Conservation (phyloP, 2,797 vertebrate species). For the Thaleichthys pacificus region DNA sequence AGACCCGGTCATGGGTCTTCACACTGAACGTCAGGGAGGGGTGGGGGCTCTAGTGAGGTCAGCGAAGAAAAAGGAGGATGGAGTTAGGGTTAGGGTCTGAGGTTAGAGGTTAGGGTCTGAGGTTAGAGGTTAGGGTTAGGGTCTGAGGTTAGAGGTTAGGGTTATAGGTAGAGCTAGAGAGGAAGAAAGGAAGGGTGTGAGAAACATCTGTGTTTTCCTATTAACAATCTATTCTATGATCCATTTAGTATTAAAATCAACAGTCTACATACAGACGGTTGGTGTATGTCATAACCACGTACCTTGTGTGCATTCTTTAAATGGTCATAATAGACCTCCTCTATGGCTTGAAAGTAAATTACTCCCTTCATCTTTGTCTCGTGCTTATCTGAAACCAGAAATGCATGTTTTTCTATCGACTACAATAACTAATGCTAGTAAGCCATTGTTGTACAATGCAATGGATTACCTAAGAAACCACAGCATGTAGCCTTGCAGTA, state of each 20-base stretch:
- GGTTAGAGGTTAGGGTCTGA: too few relatives aligned
- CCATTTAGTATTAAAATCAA: too few relatives aligned
- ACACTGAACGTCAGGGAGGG: constrained; percentile 92
- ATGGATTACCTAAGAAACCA: background rate
- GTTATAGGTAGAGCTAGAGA: background rate
- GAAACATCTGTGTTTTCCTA: background rate
- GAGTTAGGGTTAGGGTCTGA: background rate
- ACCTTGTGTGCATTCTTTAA: constrained; percentile 98
- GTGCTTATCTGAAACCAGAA: constrained; percentile 86
- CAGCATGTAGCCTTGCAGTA: too few relatives aligned
- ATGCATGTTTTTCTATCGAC: constrained; percentile 16
- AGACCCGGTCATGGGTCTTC: constrained; percentile 95
- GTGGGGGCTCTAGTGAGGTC: constrained; percentile 84
- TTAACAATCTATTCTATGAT: background rate
- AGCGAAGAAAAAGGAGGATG: background rate
- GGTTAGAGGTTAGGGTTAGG: too few relatives aligned
- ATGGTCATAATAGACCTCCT: constrained; percentile 98
- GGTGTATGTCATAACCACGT: constrained; percentile 38
- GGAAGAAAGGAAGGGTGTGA: constrained; percentile 2
- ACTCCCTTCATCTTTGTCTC: constrained; percentile 99
- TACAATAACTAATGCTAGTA: background rate
- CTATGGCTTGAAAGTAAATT: constrained; percentile 99
- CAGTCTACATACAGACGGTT: background rate
- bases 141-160: too few relatives aligned
- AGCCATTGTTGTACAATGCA: background rate